A percentile compares a stretch with the other conserved stretches of the same genome.
Evolutionary conservation across 2,113 vertebrate genomes (phyloP).

Genomic region (Colistium nudipinnis): DNA sequence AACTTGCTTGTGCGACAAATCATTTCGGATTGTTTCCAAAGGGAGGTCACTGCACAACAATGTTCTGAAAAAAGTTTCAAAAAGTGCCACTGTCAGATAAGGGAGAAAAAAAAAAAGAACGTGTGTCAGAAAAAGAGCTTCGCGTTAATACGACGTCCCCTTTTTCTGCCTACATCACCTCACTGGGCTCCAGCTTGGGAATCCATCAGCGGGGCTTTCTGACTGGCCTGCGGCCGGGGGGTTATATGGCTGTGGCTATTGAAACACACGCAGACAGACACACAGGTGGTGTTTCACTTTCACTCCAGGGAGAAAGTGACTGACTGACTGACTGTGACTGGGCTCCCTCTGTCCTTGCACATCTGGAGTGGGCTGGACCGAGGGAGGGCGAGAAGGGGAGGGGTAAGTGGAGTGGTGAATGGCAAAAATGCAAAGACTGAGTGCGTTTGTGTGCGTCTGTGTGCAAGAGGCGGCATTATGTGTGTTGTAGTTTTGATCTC

Average conservation of each 20-base stretch:
- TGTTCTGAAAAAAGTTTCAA: too few relatives aligned
- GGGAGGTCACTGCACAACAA: too few relatives aligned
- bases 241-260: constrained; percentile 32
- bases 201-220: constrained; percentile 46
- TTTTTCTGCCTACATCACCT: constrained; percentile 10
- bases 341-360: constrained; percentile 61
- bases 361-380: constrained; percentile 61
- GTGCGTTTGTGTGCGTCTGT: constrained; percentile 45
- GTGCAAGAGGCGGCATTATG: constrained; percentile 27
- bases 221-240: constrained; percentile 30
- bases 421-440: constrained; percentile 37
- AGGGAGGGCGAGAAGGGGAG: constrained; percentile 9
- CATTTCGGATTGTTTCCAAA: not conserved
- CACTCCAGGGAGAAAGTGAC: constrained; percentile 60
- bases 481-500: constrained; percentile 36
- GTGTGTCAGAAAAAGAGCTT: not conserved
- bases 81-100: not conserved
- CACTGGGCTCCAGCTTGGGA: constrained; percentile 56
- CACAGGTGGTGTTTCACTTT: constrained; percentile 75
- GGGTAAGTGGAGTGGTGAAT: constrained; percentile 22
- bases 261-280: constrained; percentile 57
- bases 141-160: not conserved
- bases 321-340: constrained; percentile 55
- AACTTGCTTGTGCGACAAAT: not conserved
- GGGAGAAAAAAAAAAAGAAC: not conserved